Evolutionary conservation across 2,113 vertebrate genomes (phyloP), one percentile per base, ranked within the genome.

Genomic region (Cephalopholis sonnerati): DNA sequence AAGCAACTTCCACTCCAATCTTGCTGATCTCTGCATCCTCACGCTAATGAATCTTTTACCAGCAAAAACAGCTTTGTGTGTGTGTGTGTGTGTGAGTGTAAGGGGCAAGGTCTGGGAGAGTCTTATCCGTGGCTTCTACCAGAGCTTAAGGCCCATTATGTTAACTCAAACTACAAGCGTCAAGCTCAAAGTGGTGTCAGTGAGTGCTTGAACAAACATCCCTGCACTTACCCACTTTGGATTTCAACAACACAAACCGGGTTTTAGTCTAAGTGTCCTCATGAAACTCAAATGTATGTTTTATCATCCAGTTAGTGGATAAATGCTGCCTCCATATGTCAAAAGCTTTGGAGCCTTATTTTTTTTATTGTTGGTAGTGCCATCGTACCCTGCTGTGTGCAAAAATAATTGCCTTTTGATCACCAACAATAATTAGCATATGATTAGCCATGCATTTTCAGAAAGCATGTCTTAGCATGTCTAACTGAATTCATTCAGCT

Each of bases 21-120:
- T 77, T 87, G 88, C 91, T 93, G 91, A 93, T 94, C 88, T 90
- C 73, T 91, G 88, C 93, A 92, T 92, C 85, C 77, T 92, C 55
- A 32, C 12, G 24, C 87, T 92, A 91, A 93, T 94, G 81, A 94
- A 93, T 93, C 83, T 92, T 93, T 93, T 88, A 92, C 77, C 79
- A 79, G 82, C 59, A 68, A 70, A 73, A 66, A 46, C 27, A 64
- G 66, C 41, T 74, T 57, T 82, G 46, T 73, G 72, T 68, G 22
- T 74, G 67, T 39, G 54, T 58, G 62, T 25, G 55, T 51, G 59
- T 46, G 74, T 53, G 63, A 77, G 68, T 55, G 54, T 67, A 75
- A 8, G 36, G 24, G 39, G 9, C 18, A 57, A 53, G 64, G 64
- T 77, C 72, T 68, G 57, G 20, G 12, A 16, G 54, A 71, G 67